A percentile compares a stretch with the other conserved stretches of the same genome.
These are phyloP conservation scores for Geotrupes spiniger DNA, from an alignment of 2,888 invertebrate genomes.

Conservation along the genomic window DNA sequence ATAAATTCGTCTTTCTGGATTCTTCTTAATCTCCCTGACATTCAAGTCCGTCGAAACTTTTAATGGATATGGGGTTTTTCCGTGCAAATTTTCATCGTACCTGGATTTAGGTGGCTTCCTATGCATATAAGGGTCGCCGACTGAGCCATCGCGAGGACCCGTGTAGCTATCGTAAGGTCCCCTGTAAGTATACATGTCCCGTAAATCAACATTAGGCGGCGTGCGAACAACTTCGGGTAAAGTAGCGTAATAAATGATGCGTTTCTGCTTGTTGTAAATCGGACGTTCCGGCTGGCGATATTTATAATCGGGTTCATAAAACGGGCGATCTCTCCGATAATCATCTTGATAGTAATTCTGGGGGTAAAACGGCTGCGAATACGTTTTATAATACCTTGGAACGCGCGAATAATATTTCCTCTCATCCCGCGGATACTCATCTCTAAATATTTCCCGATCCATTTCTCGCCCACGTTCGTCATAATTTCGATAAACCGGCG, in stretches of 20 bases:
- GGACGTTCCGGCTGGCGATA: conserved; percentile 23
- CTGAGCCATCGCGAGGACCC: conserved; percentile 26
- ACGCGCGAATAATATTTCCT: conserved; percentile 22
- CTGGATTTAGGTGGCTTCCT: conserved; percentile 33
- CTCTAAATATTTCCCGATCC: conserved; percentile 24
- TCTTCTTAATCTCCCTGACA: conserved; percentile 46
- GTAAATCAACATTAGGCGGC: conserved; percentile 57
- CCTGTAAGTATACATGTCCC: conserved; percentile 52
- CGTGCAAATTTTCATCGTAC: conserved; percentile 32
- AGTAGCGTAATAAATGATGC: conserved; percentile 70
- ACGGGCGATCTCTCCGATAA: conserved; percentile 11
- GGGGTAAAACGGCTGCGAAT: conserved; percentile 4
- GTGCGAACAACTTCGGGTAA: conserved; percentile 66
- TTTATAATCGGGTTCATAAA: background rate
- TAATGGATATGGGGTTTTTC: conserved; percentile 38
- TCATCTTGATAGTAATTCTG: conserved; percentile 22
- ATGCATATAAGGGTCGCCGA: conserved; percentile 27
- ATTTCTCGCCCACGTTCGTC: conserved; percentile 32
- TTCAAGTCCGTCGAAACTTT: conserved; percentile 46
- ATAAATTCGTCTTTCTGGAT: conserved; percentile 47
- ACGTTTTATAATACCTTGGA: conserved; percentile 21
- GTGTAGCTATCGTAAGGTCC: conserved; percentile 31
- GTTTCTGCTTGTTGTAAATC: conserved; percentile 53
- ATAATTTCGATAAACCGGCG: conserved; percentile 30
- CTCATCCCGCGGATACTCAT: conserved; percentile 18